phyloP scores from a whole-genome alignment of 1,140 invertebrate genomes.

The Aphaenogaster floridana region DNA sequence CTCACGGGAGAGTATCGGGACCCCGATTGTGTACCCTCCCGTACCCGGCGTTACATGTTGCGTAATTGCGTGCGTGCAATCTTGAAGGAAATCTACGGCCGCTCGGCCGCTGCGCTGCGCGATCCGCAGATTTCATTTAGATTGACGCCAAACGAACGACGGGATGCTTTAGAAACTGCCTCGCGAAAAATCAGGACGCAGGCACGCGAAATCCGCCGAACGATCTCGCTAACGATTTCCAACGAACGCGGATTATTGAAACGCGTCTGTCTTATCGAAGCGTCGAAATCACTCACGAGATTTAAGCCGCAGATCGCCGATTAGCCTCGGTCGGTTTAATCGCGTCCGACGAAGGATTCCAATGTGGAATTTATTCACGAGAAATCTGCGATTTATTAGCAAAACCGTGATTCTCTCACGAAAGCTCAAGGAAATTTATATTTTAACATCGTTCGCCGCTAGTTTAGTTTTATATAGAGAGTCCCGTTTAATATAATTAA shows the following conservation, averaged over 20 bases:
- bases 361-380: conserved; percentile 1
- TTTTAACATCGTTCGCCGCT: not conserved
- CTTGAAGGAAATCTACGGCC: conserved; percentile 74
- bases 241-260: conserved; percentile 41
- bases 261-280: conserved; percentile 42
- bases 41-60: conserved; percentile 69
- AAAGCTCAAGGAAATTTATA: conserved; percentile 7
- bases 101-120: conserved; percentile 58
- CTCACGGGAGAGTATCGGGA: not conserved
- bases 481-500: not conserved
- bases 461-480: not conserved
- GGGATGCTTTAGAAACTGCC: conserved; percentile 39
- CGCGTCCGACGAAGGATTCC: not conserved
- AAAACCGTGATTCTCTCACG: not conserved
- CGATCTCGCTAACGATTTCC: conserved; percentile 58
- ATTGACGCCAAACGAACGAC: conserved; percentile 63
- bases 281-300: conserved; percentile 24
- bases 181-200: conserved; percentile 36
- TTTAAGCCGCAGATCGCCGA: conserved; percentile 20
- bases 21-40: conserved; percentile 53
- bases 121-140: conserved; percentile 79
- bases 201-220: conserved; percentile 23
- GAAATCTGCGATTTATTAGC: not conserved
- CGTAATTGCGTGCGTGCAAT: conserved; percentile 80
- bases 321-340: not conserved